Evolutionary conservation across 2,113 vertebrate genomes (phyloP).

Genomic region (Pica pica): DNA sequence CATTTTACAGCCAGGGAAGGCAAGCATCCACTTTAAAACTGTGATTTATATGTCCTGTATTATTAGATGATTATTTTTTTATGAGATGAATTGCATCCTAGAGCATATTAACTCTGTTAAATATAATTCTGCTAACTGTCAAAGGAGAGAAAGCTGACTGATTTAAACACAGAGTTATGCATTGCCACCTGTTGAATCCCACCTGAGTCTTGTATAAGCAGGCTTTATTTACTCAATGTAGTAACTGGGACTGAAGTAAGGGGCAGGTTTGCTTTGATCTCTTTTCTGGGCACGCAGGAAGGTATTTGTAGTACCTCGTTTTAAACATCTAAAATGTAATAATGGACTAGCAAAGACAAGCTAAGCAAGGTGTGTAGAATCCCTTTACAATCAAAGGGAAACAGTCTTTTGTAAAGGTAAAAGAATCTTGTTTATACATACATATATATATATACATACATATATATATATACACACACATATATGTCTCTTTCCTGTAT

Average conservation of each 20-base stretch:
- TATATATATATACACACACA: too few species aligned
- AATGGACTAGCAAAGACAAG: not conserved
- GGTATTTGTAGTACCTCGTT: not conserved
- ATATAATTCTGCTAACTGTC: not conserved
- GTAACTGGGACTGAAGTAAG: not conserved
- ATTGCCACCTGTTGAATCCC: not conserved
- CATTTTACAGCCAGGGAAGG: not conserved
- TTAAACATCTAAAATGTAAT: not conserved
- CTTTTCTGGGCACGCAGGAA: not conserved
- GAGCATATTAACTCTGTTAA: not conserved
- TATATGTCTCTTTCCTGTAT: not conserved
- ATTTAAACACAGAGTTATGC: not conserved
- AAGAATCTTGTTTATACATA: not conserved
- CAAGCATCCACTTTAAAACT: not conserved
- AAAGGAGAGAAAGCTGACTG: not conserved
- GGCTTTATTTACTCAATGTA: not conserved
- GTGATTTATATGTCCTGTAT: not conserved
- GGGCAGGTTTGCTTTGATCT: not conserved
- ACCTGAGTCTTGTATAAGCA: not conserved
- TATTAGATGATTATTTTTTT: not conserved
- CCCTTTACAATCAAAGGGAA: not conserved
- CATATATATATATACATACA: too few species aligned
- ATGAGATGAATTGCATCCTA: not conserved
- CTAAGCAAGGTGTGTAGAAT: not conserved
- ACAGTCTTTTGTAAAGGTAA: not conserved